Conservation (phyloP, 2,113 vertebrate species). For the Zapornia atra region DNA sequence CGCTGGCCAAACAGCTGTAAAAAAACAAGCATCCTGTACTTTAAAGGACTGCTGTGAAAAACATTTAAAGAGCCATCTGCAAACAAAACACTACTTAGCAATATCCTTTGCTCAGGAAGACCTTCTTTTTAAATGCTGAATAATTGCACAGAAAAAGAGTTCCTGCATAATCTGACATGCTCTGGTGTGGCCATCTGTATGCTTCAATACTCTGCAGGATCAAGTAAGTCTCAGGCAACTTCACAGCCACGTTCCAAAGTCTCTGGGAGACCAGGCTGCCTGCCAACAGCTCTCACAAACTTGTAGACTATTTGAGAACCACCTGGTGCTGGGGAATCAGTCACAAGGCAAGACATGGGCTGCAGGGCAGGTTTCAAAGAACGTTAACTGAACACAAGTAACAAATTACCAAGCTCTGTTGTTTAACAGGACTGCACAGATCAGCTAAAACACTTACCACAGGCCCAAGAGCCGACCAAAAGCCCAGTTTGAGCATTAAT, state of each 20-base stretch:
- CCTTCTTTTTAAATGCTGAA: background rate
- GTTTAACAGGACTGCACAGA: background rate
- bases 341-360: background rate
- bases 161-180: background rate
- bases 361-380: background rate
- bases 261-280: background rate
- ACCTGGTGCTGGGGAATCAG: background rate
- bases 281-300: background rate
- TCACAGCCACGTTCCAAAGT: background rate
- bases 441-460: background rate
- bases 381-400: background rate
- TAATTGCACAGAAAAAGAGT: background rate
- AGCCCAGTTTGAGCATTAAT: background rate
- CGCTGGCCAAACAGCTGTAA: background rate
- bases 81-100: background rate
- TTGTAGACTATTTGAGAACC: background rate
- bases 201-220: background rate
- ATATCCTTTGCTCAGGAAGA: background rate
- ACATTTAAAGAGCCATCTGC: background rate
- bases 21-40: background rate
- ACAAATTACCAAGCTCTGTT: background rate
- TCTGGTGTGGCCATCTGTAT: fast-evolving
- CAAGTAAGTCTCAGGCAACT: background rate
- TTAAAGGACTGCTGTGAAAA: background rate
- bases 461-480: background rate